Base-by-base conservation (phyloP, 2,113 vertebrate genomes). In the Mandrillus leucophaeus region DNA sequence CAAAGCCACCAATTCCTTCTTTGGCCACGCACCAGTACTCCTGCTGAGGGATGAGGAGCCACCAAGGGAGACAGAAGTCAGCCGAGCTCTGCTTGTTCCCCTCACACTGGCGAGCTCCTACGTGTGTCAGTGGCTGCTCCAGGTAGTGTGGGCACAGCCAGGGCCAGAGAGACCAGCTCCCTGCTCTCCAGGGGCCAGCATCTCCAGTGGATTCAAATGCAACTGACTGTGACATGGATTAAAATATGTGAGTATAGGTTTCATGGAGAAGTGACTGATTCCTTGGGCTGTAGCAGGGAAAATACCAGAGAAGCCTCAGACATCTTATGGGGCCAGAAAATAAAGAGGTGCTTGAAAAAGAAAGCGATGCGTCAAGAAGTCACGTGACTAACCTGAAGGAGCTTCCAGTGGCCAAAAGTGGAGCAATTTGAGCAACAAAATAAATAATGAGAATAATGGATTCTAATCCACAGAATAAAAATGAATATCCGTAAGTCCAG, bases 101-200 rank as follows among this genome's bases (percentile, higher is more conserved):
- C 57, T 12, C 5, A 16, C 22, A 35, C 16, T 0, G 0, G 11
- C 0, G 27, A 43, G 7, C 32, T 23, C 57, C 18, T 2, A 3
- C 18, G n/a, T n/a, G 61, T 68, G 27, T 30, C 6, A 3, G 14
- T 43, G 11, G 18, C 81, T 38, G 3, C 25, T 30, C 45, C 25
- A n/a, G 35, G 40, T 20, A 12, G 2, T 12, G 0, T 57, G 50
- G 35, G 12, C 57, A 66, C 5, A 59, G 20, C 40, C 7, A 3
- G 23, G 23, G 32, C 38, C 22, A 55, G 23, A 23, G 6, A 55
- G 59, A 68, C 13, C 32, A 43, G 18, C 14, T 8, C 13, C 50
- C 52, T 2, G 18, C 45, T 50, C 16, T 8, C 27, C 12, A 13
- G 18, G 13, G 40, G 4, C 38, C 72, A 27, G 5, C 11, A 23